Evolutionary conservation across 1,140 invertebrate species (phyloP).

Genomic region (Venturia canescens): DNA sequence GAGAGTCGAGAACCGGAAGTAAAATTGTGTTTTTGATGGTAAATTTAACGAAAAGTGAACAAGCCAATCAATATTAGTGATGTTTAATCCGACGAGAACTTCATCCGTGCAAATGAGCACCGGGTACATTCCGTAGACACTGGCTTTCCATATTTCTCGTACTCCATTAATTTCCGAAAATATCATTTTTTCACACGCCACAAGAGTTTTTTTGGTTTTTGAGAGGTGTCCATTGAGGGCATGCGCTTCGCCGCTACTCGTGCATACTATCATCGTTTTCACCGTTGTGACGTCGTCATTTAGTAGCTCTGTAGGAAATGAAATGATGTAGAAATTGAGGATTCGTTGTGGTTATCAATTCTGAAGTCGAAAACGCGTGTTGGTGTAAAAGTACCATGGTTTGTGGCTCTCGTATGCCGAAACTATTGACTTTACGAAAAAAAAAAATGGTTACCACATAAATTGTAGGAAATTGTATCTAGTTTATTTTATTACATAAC

Average conservation of each 20-base stretch:
- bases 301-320: constrained; percentile 58
- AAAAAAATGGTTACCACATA: too few relatives aligned
- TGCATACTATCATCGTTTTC: constrained; percentile 69
- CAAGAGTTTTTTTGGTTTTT: constrained; percentile 55
- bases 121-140: constrained; percentile 63
- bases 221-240: constrained; percentile 62
- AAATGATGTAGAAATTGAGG: constrained; percentile 11
- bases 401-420: too few relatives aligned
- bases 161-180: constrained; percentile 60
- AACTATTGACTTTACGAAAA: too few relatives aligned
- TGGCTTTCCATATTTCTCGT: constrained; percentile 62
- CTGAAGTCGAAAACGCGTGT: too few relatives aligned
- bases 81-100: constrained; percentile 65
- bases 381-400: too few relatives aligned
- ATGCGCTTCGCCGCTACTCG: constrained; percentile 60
- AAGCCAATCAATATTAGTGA: constrained; percentile 69
- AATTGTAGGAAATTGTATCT: too few relatives aligned
- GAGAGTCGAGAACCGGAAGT: constrained; percentile 71
- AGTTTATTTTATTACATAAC: too few relatives aligned
- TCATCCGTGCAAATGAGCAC: constrained; percentile 72
- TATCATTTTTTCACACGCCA: constrained; percentile 63
- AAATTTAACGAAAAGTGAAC: constrained; percentile 72
- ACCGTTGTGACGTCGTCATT: constrained; percentile 43
- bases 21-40: constrained; percentile 67
- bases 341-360: background rate